Conservation (phyloP, 2,888 invertebrate genomes). For the Calephelis perditalis region DNA sequence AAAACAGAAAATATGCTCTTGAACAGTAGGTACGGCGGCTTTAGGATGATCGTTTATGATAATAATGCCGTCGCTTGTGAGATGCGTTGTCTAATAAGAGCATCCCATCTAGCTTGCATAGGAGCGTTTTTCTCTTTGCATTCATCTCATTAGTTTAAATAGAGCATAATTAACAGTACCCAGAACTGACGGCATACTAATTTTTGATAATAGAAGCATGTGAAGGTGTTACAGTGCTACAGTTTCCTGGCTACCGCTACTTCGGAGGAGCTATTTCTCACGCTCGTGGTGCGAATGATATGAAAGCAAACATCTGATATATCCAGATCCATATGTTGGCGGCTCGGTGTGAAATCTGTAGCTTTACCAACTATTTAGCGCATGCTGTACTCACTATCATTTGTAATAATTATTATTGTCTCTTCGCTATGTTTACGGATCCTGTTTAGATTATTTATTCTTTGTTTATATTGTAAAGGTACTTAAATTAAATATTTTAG, state of each 20-base stretch:
- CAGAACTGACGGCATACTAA: constrained; percentile 57
- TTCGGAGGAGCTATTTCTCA: constrained; percentile 65
- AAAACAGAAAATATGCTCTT: too few species aligned
- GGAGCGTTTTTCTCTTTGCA: constrained; percentile 29
- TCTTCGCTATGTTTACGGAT: constrained; percentile 69
- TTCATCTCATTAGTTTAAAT: constrained; percentile 35
- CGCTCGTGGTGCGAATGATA: constrained; percentile 73
- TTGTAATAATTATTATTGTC: constrained; percentile 78
- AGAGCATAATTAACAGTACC: constrained; percentile 57
- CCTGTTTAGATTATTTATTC: constrained; percentile 55
- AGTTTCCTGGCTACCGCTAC: constrained; percentile 63
- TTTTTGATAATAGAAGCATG: constrained; percentile 51
- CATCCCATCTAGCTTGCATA: constrained; percentile 3
- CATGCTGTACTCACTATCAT: constrained; percentile 70
- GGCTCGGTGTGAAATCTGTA: constrained; percentile 76
- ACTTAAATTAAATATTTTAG: constrained; percentile 2
- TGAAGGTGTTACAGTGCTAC: constrained; percentile 60
- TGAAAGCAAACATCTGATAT: constrained; percentile 71
- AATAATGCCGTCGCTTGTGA: too few species aligned
- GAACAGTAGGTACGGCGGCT: too few species aligned
- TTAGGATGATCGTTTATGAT: too few species aligned
- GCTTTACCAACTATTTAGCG: constrained; percentile 77
- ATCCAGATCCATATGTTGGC: constrained; percentile 78
- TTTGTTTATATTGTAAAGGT: constrained; percentile 31
- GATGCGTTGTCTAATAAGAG: background rate